These are phyloP conservation scores for Diplolepis rosae DNA, from an alignment of 2,888 invertebrate species.

Conservation along the genomic window DNA sequence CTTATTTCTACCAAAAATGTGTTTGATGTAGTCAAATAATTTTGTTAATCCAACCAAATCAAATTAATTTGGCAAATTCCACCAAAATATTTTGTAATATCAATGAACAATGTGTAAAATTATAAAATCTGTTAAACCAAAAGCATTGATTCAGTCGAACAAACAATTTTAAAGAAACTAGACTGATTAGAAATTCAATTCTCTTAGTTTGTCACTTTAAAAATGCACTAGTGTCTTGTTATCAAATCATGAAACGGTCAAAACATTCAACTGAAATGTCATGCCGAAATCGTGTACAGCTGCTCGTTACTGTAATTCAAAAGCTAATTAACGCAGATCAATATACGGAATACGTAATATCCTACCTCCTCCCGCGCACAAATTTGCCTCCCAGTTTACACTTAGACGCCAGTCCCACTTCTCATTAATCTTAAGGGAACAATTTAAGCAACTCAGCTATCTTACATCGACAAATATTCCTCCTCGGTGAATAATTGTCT, in stretches of 20 bases:
- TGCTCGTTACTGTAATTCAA: constrained; percentile 4
- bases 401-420: background rate
- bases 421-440: constrained; percentile 17
- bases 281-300: constrained; percentile 3
- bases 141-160: too few relatives aligned
- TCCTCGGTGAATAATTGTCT: background rate
- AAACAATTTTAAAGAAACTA: background rate
- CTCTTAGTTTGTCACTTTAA: background rate
- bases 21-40: too few relatives aligned
- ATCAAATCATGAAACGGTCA: background rate
- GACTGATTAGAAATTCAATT: background rate
- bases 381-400: background rate
- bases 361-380: background rate
- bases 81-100: too few relatives aligned
- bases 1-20: too few relatives aligned
- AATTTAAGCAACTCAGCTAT: constrained; percentile 4
- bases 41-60: too few relatives aligned
- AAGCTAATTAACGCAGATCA: constrained; percentile 9
- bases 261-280: constrained; percentile 6
- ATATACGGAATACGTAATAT: constrained; percentile 10
- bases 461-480: constrained; percentile 15
- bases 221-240: background rate
- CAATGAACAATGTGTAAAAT: too few relatives aligned
- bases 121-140: too few relatives aligned
- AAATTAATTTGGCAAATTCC: too few relatives aligned